Conservation (phyloP, 2,797 vertebrate species). For the Hippocampus kuda region DNA sequence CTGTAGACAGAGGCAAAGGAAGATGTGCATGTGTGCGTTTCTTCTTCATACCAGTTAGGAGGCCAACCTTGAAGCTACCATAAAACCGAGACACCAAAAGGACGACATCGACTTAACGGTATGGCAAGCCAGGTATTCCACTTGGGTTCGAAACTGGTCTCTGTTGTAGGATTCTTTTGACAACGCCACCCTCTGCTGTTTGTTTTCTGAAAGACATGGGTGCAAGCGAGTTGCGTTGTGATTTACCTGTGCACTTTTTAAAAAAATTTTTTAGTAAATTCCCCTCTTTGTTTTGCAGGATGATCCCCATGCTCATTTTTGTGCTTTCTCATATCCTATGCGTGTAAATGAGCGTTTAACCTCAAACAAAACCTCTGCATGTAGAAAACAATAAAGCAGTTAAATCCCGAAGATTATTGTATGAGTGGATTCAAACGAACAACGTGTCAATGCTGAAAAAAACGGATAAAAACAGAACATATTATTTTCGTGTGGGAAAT, state of each 20-base stretch:
- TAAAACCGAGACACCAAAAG: not conserved
- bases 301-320: not conserved
- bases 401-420: not conserved
- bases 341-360: not conserved
- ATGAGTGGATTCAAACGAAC: not conserved
- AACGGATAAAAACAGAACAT: too few relatives aligned
- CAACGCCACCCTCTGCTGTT: slow-evolving; percentile 50
- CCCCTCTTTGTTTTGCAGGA: not conserved
- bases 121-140: not conserved
- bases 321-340: not conserved
- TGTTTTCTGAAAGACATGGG: not conserved
- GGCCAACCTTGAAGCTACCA: not conserved
- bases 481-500: not conserved
- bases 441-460: not conserved
- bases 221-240: not conserved
- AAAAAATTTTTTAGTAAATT: not conserved
- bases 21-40: not conserved
- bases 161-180: slow-evolving; percentile 11
- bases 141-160: not conserved
- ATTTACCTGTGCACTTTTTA: not conserved
- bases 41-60: slow-evolving; percentile 70
- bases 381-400: not conserved
- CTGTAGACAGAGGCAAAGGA: not conserved
- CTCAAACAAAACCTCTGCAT: not conserved
- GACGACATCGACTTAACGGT: not conserved